Percentiles rank a stretch among this genome's conserved stretches.
These are phyloP conservation scores for Trichopria drosophilae DNA, from an alignment of 2,888 invertebrate genomes.

Conservation along the genomic window DNA sequence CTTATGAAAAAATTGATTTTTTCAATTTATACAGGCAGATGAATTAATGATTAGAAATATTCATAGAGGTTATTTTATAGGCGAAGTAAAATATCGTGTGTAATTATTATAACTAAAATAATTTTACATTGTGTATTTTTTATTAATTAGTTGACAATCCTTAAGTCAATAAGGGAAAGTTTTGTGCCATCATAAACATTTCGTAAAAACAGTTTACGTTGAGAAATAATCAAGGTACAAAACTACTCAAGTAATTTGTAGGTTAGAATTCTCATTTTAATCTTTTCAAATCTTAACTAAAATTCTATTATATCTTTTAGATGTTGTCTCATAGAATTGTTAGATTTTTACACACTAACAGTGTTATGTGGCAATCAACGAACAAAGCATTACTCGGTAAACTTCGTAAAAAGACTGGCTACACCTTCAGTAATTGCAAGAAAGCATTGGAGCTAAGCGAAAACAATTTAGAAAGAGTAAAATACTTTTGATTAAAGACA, in stretches of 20 bases:
- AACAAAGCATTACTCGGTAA: slow-evolving; percentile 78
- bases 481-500: slow-evolving; percentile 5
- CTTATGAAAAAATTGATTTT: no score
- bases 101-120: slow-evolving; percentile 6
- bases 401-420: slow-evolving; percentile 92
- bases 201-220: background rate
- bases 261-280: slow-evolving; percentile 23
- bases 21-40: no score
- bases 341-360: slow-evolving; percentile 65
- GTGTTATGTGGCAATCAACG: slow-evolving; percentile 61
- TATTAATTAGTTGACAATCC: no score
- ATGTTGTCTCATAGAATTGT: slow-evolving; percentile 66
- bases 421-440: slow-evolving; percentile 93
- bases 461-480: slow-evolving; percentile 82
- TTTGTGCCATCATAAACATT: slow-evolving; percentile 3
- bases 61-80: no score
- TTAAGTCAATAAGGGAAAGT: no score
- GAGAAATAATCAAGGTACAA: background rate
- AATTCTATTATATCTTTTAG: slow-evolving; percentile 58
- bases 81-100: no score
- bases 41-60: no score
- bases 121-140: background rate
- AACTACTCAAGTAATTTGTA: slow-evolving; percentile 6
- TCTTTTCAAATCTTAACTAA: background rate
- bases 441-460: slow-evolving; percentile 90